Evolutionary conservation across 1,140 invertebrate genomes (phyloP), one percentile per base, ranked within the genome.

Genomic region (Drosophila takahashii): DNA sequence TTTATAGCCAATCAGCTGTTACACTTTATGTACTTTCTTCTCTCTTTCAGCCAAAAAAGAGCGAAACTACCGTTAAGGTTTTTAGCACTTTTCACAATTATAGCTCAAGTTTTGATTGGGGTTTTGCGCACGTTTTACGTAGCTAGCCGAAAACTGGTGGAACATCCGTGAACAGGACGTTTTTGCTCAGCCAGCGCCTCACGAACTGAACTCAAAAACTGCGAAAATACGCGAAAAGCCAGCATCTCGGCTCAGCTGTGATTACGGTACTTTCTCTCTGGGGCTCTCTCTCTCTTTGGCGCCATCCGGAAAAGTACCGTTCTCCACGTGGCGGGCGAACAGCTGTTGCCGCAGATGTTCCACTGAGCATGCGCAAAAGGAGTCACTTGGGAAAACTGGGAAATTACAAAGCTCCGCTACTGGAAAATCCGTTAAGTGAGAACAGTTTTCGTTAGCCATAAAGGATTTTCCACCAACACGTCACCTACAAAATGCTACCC

Each of bases 191-290:
- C 65, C 62, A 81, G 83, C 72, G 83, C 78, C 78, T 79, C 83
- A 86, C 83, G 62, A 87, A 87, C 83, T 87, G 65, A 86, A 48
- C 27, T 10, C 4, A 18, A 22, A 15, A 72, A 18, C 50, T n/a
- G 34, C 15, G 37, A 62, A 42, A 13, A 42, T 32, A 42, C 29
- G 58, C 62, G 64, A 66, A 67, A 57, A 61, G 59, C 71, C 81
- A 86, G 81, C 81, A 81, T 85, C 59, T 61, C 81, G 67, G 60
- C 77, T 81, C 62, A 85, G 81, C 81, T 85, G 81, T 80, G 79
- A 83, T 78, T 41, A 13, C 18, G 39, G 58, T 61, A 58, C 54
- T 45, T 44, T 81, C 74, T 54, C 78, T n/a, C 73, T 42, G 6
- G 34, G 1, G 41, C 4, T 36, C 13, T 36, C 79, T 83, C 74